Conservation (phyloP, 2,888 invertebrate species). For the Pristionchus japonicus region DNA sequence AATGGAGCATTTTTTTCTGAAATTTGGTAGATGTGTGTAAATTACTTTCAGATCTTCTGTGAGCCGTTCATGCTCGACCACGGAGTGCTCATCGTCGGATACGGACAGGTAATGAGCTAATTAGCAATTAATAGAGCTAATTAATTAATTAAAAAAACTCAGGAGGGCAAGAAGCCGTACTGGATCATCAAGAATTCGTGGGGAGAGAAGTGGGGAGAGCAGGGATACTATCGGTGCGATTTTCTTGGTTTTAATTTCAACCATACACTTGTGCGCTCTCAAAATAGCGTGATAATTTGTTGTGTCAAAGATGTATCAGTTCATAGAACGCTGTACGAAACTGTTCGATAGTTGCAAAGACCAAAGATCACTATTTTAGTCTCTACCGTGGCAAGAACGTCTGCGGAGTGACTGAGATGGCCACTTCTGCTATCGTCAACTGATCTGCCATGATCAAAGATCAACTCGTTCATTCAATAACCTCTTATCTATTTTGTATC, state of each 20-base stretch:
- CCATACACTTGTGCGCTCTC: too few species aligned
- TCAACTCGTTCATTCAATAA: neutral
- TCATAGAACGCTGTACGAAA: too few species aligned
- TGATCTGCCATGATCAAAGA: neutral
- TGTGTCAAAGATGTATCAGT: too few species aligned
- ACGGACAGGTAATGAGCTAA: constrained; percentile 62
- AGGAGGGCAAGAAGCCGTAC: constrained; percentile 63
- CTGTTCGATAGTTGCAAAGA: too few species aligned
- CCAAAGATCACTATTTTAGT: constrained; percentile 74
- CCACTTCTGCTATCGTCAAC: constrained; percentile 79
- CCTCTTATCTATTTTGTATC: neutral
- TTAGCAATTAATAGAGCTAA: constrained; percentile 41
- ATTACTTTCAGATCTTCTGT: constrained; percentile 58
- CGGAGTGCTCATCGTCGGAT: constrained; percentile 74
- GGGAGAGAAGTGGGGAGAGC: constrained; percentile 72
- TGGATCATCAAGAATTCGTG: constrained; percentile 75
- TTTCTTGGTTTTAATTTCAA: neutral
- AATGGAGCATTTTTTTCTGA: constrained; percentile 48
- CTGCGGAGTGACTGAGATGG: constrained; percentile 92
- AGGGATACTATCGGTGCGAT: constrained; percentile 70
- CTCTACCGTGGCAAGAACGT: constrained; percentile 94
- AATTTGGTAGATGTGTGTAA: too few species aligned
- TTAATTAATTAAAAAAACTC: neutral
- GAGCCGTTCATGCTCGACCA: constrained; percentile 70
- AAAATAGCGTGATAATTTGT: too few species aligned